These are phyloP conservation scores for Phlogophora meticulosa DNA, from an alignment of 2,888 invertebrate genomes.

Conservation along the genomic window DNA sequence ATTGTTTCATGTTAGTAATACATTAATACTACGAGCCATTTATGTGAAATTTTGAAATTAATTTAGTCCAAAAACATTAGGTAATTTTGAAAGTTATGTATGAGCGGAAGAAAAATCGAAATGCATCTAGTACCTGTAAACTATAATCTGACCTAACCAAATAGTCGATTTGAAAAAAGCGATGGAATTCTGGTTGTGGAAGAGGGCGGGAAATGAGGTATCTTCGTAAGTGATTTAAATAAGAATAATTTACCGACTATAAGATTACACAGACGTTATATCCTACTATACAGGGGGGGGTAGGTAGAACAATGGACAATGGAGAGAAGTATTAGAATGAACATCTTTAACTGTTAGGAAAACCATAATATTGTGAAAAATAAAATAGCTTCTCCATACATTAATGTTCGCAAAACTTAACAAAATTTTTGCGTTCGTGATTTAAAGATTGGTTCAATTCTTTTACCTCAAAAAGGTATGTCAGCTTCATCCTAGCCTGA, in stretches of 20 bases:
- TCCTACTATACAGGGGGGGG: neutral
- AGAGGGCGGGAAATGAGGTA: no score
- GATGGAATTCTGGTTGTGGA: neutral
- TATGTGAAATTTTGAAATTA: neutral
- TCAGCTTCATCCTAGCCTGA: no score
- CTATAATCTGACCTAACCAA: constrained; percentile 8
- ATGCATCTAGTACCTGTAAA: constrained; percentile 1
- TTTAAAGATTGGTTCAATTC: no score
- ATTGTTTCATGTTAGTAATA: constrained; percentile 8
- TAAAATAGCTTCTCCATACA: no score
- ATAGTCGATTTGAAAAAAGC: constrained; percentile 5
- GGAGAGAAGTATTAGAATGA: no score
- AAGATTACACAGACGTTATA: neutral
- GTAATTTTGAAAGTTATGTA: neutral
- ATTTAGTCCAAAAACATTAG: neutral
- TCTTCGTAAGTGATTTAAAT: neutral
- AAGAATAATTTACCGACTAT: neutral
- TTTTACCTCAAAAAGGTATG: no score
- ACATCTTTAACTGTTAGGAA: no score
- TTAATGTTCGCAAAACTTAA: no score
- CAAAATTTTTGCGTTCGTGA: no score
- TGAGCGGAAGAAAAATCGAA: no score
- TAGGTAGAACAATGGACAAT: no score
- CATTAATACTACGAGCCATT: neutral
- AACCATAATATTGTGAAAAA: no score